These are phyloP conservation scores for Zaprionus taronus DNA, from an alignment of 1,140 invertebrate genomes.

Conservation along the genomic window DNA sequence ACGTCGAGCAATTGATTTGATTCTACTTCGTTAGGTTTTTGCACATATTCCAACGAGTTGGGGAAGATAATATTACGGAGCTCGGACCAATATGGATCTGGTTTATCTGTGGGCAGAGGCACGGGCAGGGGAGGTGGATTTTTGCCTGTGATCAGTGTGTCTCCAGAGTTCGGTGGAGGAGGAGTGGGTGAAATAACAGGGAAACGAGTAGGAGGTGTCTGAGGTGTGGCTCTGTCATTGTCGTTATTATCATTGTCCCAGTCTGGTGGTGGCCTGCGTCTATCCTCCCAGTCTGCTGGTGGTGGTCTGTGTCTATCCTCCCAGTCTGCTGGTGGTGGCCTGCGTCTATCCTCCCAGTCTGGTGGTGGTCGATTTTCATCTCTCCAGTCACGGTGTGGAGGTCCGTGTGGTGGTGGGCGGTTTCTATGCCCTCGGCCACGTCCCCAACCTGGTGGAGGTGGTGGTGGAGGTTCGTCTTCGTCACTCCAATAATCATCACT, in stretches of 20 bases:
- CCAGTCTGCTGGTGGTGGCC: neutral
- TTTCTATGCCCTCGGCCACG: neutral
- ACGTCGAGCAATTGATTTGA: constrained; percentile 44
- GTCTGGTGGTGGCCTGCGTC: neutral
- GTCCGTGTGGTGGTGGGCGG: neutral
- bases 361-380: neutral
- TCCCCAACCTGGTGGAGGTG: neutral
- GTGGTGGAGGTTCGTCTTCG: neutral
- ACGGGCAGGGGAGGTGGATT: constrained; percentile 48
- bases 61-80: constrained; percentile 52
- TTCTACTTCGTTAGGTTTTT: constrained; percentile 15
- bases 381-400: neutral
- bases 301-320: neutral
- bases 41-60: constrained; percentile 36
- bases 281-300: neutral
- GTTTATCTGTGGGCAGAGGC: constrained; percentile 15
- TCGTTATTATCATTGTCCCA: neutral
- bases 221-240: neutral
- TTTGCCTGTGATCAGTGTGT: constrained; percentile 54
- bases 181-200: constrained; percentile 24
- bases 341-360: neutral
- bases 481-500: neutral
- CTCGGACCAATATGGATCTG: constrained; percentile 17
- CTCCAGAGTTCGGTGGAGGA: neutral
- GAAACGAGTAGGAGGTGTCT: neutral